These are phyloP conservation scores for Scaptomyza tumidula DNA, from an alignment of 2,888 invertebrate genomes.

Conservation along the genomic window DNA sequence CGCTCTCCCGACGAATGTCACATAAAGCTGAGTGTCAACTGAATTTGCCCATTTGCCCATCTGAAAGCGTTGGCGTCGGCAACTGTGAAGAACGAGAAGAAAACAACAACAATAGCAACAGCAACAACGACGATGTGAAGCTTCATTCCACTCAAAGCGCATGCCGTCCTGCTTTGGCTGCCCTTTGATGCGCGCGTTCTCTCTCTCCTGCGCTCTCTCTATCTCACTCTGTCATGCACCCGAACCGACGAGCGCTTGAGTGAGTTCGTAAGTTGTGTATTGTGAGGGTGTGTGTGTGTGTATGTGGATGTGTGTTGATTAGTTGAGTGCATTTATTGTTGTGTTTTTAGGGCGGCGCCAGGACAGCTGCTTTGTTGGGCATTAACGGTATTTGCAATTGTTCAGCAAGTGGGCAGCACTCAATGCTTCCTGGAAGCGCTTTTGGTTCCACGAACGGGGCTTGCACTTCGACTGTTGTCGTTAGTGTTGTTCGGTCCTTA, in stretches of 20 bases:
- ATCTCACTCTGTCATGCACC: conserved; percentile 9
- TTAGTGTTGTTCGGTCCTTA: conserved; percentile 13
- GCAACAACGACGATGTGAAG: conserved; percentile 15
- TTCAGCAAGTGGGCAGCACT: conserved; percentile 69
- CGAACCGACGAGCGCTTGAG: conserved; percentile 28
- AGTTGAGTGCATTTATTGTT: conserved; percentile 58
- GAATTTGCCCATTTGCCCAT: conserved; percentile 56
- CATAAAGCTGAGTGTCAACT: conserved; percentile 79
- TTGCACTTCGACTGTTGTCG: conserved; percentile 24
- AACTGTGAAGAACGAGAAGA: conserved; percentile 26
- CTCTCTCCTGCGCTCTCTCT: conserved; percentile 15
- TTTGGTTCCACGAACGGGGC: conserved; percentile 67
- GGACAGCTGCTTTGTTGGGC: conserved; percentile 46
- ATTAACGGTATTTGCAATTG: conserved; percentile 62
- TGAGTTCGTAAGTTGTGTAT: conserved; percentile 17
- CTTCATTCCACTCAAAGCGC: conserved; percentile 50
- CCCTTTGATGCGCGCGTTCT: conserved; percentile 40
- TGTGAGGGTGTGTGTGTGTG: conserved; percentile 4
- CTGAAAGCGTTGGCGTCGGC: conserved; percentile 50
- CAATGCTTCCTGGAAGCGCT: conserved; percentile 68
- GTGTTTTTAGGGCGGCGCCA: conserved; percentile 59
- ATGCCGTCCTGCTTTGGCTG: conserved; percentile 46
- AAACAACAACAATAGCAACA: conserved; percentile 18
- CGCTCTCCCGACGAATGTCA: conserved; percentile 76
- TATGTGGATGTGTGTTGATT: conserved; percentile 2